Evolutionary conservation across 1,140 invertebrate species (phyloP), one percentile per base, ranked within the genome.

Genomic region (Rhynchophorus ferrugineus): DNA sequence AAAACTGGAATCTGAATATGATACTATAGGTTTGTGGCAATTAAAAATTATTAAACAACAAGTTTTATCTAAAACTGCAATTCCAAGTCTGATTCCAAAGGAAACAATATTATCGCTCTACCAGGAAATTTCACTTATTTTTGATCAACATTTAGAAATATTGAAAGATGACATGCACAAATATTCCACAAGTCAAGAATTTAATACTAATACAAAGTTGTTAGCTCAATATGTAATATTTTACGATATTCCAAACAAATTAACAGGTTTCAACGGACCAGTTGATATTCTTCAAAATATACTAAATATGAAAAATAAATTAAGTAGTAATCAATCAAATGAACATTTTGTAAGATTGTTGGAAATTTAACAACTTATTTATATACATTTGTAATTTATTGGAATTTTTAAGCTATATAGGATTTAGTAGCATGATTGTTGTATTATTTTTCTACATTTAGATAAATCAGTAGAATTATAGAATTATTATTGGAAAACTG

Each of bases 21-120:
- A 66, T 3, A 68, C 71, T 1, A 72, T 76, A 56, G 72, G 79
- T 49, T 68, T 81, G 33, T 84, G 83, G 82, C 83, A 85, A 64
- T 72, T 83, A 14, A 83, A 82, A 58, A 68, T 84, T 3, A 62
- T 83, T 2, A 67, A 73, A 6, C 71, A 74, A 3, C 75, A 76
- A 54, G 71, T 75, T 60, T 54, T 68, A 61, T 51, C 49, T 36
- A 13, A 61, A 67, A 14, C 59, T 55, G 34, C 46, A 8, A 42
- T 52, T 33, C 67, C 70, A 49, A 67, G 67, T 22, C 17, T 60
- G 5, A 54, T 78, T 9, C 69, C 71, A 36, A 49, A 65, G 19
- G 75, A 78, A 60, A 70, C 67, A 59, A 69, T 75, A 35, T 54
- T 77, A 5, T 73, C 80, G 0, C 72, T 84, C 6, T 75, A 79